Percentiles rank a stretch among this genome's conserved stretches.
These are phyloP conservation scores for Ennomos erosarius DNA, from an alignment of 2,888 invertebrate genomes.

Conservation along the genomic window DNA sequence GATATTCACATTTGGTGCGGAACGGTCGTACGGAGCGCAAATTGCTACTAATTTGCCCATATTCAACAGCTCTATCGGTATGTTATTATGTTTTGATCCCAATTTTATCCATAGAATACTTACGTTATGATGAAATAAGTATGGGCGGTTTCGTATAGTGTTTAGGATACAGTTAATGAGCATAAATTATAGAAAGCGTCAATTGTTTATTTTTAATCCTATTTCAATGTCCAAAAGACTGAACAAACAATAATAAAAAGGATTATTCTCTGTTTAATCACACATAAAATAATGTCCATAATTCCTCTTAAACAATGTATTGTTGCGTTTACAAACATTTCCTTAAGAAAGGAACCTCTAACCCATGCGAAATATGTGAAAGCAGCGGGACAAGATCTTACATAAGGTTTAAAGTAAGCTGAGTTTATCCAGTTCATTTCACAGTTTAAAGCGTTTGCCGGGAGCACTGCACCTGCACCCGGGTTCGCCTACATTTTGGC, in stretches of 20 bases:
- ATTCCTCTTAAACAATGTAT: neutral
- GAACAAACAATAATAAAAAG: too few relatives aligned
- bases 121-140: neutral
- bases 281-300: too few relatives aligned
- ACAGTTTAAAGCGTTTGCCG: slow-evolving; percentile 40
- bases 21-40: slow-evolving; percentile 62
- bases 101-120: neutral
- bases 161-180: too few relatives aligned
- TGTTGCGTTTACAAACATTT: neutral
- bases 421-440: slow-evolving; percentile 37
- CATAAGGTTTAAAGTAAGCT: slow-evolving; percentile 42
- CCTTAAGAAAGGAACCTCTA: slow-evolving; percentile 29
- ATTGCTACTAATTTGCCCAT: slow-evolving; percentile 77
- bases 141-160: too few relatives aligned
- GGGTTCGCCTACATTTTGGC: slow-evolving; percentile 41
- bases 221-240: too few relatives aligned
- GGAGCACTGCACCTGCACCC: slow-evolving; percentile 47
- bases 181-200: too few relatives aligned
- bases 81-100: slow-evolving; percentile 5
- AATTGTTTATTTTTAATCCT: too few relatives aligned
- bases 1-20: slow-evolving; percentile 77
- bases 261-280: too few relatives aligned
- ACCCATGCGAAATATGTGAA: slow-evolving; percentile 31
- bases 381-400: slow-evolving; percentile 35
- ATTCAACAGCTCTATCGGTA: slow-evolving; percentile 57